Base-by-base conservation (phyloP, 2,113 vertebrate genomes). In the Murina feae region DNA sequence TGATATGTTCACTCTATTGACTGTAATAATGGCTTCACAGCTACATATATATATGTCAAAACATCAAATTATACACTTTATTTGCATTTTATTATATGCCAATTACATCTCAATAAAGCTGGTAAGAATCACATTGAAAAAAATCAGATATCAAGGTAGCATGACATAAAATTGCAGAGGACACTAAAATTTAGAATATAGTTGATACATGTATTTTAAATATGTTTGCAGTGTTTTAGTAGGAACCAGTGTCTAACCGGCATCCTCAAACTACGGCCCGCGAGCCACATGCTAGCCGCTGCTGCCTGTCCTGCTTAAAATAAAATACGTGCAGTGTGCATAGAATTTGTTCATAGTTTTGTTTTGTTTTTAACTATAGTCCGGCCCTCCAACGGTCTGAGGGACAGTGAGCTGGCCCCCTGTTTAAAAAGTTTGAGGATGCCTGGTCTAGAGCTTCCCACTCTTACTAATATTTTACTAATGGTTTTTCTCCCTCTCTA, bases 141-240 rank as follows among this genome's bases (percentile, higher is more conserved):
- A 81, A 80, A 80, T n/a, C 10, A n/a, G 0, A 75, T 78, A 65
- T 37, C 51, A 91, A 58, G 18, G 5, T 0, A 69, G 51, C 30
- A 51, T 60, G 53, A 71, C 44, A 49, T 30, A 93, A 88, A 91
- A 96, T 71, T 75, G 49, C 23, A 93, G 68, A 93, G 74, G 9
- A 20, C 53, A 91, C 60, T 35, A 60, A 89, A 91, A 86, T 53
- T 85, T 86, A 51, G 28, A 78, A 49, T 85, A 17, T 10, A 92
- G 58, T 16, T 49, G 51, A 53, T 65, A 63, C 17, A n/a, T 42
- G 9, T 42, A 81, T 55, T 83, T 83, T 55, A 47, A 10, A 47
- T 28, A 47, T 63, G 25, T 44, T 87, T 97, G 14, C 13, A 58
- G 9, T 87, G 21, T 58, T 81, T 55, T n/a, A 53, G 3, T 5